Evolutionary conservation across 2,797 vertebrate genomes (phyloP).

Genomic region (Apogon talboti): DNA sequence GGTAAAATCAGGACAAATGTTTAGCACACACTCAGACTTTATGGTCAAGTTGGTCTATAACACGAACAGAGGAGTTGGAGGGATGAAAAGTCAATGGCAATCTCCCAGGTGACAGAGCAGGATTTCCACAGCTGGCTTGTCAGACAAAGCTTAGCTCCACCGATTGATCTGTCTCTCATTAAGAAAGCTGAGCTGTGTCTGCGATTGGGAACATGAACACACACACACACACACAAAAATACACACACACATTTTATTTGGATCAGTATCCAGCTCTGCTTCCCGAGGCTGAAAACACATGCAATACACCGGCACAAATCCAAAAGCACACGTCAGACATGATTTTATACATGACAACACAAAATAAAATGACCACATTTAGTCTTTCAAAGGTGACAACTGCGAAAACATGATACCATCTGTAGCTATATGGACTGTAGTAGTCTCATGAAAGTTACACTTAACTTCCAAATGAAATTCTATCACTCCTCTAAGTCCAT

Average conservation of each 20-base stretch:
- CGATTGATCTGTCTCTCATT: slow-evolving; percentile 73
- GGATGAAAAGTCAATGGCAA: slow-evolving; percentile 38
- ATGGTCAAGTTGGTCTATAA: slow-evolving; percentile 7
- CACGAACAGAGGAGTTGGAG: slow-evolving; percentile 15
- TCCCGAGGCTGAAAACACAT: background rate
- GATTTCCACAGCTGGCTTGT: slow-evolving; percentile 69
- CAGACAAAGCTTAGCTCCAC: slow-evolving; percentile 61
- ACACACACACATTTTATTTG: background rate
- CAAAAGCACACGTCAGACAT: background rate
- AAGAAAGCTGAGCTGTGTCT: slow-evolving; percentile 38
- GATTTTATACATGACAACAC: background rate
- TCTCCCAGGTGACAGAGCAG: slow-evolving; percentile 57
- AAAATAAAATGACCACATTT: no score
- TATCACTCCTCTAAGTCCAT: background rate
- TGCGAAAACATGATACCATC: background rate
- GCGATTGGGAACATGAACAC: slow-evolving; percentile 11
- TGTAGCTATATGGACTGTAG: background rate
- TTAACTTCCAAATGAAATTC: background rate
- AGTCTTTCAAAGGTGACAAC: slow-evolving; percentile 1
- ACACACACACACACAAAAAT: slow-evolving; percentile 10
- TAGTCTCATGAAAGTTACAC: slow-evolving; percentile 10
- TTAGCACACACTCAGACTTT: slow-evolving; percentile 10
- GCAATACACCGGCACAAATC: slow-evolving; percentile 3
- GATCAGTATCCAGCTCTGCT: slow-evolving; percentile 7
- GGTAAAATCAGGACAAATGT: slow-evolving; percentile 14